These are phyloP conservation scores for Chrysolina americana DNA, from an alignment of 2,888 invertebrate genomes.

Conservation along the genomic window DNA sequence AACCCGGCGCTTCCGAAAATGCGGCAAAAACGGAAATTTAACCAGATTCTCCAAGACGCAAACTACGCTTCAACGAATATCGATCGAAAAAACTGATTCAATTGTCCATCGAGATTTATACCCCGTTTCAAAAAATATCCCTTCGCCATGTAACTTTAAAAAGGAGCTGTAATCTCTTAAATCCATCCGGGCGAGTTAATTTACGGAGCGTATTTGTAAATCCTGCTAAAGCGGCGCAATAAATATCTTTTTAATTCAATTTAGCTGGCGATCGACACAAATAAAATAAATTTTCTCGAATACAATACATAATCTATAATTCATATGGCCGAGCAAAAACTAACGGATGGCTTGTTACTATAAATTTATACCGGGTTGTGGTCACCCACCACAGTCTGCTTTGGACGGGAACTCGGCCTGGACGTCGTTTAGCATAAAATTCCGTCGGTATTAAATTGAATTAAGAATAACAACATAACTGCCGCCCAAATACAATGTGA, in stretches of 20 bases:
- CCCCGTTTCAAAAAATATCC: constrained; percentile 23
- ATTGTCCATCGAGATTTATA: constrained; percentile 31
- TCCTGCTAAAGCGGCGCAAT: constrained; percentile 58
- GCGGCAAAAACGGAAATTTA: constrained; percentile 9
- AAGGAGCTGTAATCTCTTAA: constrained; percentile 29
- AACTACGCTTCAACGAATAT: constrained; percentile 7
- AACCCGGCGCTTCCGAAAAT: neutral
- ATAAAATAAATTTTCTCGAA: constrained; percentile 65
- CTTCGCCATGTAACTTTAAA: constrained; percentile 23
- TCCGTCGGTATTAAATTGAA: constrained; percentile 48
- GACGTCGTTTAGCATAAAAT: constrained; percentile 48
- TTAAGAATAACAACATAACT: constrained; percentile 64
- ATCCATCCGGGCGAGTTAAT: constrained; percentile 43
- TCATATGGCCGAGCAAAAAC: constrained; percentile 62
- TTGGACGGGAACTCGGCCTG: constrained; percentile 47
- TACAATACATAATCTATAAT: constrained; percentile 68
- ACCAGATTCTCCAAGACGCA: neutral
- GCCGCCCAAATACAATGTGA: constrained; percentile 65
- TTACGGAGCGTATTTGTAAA: constrained; percentile 53
- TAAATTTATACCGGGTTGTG: constrained; percentile 58
- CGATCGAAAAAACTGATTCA: constrained; percentile 32
- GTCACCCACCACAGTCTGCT: constrained; percentile 53
- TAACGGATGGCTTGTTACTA: constrained; percentile 58
- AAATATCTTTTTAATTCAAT: constrained; percentile 63
- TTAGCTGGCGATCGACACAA: constrained; percentile 62